Evolutionary conservation across 1,140 invertebrate species (phyloP).

Genomic region (Metopolophium dirhodum): DNA sequence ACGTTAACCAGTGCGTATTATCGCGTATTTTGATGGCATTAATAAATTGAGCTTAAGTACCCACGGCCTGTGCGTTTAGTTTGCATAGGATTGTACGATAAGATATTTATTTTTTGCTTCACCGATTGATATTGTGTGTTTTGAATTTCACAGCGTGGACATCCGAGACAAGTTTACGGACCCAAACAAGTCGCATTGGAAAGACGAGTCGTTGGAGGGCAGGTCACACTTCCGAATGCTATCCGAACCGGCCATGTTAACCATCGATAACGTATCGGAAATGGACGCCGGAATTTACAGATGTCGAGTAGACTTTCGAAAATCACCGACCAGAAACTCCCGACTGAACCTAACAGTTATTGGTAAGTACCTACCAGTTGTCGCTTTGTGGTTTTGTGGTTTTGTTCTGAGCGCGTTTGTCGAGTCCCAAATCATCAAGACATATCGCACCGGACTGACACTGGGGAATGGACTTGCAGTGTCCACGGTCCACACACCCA

Average conservation of each 20-base stretch:
- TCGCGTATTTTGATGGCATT: not conserved
- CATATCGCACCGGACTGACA: not conserved
- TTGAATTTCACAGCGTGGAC: not conserved
- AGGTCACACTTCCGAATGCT: constrained; percentile 67
- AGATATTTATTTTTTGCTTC: not conserved
- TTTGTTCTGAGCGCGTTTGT: not conserved
- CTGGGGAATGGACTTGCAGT: not conserved
- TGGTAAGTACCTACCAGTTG: constrained; percentile 70
- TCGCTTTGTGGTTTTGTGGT: not conserved
- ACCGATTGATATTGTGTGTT: not conserved
- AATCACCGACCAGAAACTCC: constrained; percentile 81
- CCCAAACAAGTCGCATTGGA: constrained; percentile 63
- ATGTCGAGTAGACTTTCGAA: constrained; percentile 81
- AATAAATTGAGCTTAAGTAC: not conserved
- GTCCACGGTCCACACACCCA: not conserved
- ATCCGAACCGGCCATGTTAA: constrained; percentile 69
- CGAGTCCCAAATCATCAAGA: not conserved
- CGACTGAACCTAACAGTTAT: constrained; percentile 81
- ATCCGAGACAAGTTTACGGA: constrained; percentile 32
- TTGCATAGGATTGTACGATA: not conserved
- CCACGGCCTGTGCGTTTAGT: not conserved
- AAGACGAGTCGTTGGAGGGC: constrained; percentile 66
- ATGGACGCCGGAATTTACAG: constrained; percentile 77
- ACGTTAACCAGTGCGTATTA: not conserved
- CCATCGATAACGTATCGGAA: constrained; percentile 70